These are phyloP conservation scores for Acestrorhynchus altus DNA, from an alignment of 2,797 vertebrate genomes.

Conservation along the genomic window DNA sequence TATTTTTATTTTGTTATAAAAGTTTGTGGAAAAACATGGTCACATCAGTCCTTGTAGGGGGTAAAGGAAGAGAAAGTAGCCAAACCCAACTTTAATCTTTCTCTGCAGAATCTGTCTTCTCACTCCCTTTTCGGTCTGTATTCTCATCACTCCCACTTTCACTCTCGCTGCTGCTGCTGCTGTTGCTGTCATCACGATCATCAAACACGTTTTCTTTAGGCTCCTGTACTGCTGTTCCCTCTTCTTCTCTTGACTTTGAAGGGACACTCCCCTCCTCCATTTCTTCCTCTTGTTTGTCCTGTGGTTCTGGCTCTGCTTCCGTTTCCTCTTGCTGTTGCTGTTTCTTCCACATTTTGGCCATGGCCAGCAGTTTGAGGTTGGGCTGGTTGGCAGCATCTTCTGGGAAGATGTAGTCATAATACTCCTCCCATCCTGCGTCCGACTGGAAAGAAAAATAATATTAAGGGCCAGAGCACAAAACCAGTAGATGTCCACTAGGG, in stretches of 20 bases:
- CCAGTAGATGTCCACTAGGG: no score
- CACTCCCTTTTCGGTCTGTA: slow-evolving; percentile 25
- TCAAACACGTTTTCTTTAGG: slow-evolving; percentile 36
- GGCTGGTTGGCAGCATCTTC: slow-evolving; percentile 98
- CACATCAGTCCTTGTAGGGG: slow-evolving; percentile 16
- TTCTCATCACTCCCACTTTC: slow-evolving; percentile 53
- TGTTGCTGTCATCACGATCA: slow-evolving; percentile 62
- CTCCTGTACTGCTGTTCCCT: slow-evolving; percentile 5
- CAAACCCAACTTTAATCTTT: slow-evolving; percentile 27
- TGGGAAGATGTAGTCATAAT: slow-evolving; percentile 98
- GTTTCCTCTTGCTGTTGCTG: slow-evolving; percentile 85
- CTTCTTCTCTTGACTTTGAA: not conserved
- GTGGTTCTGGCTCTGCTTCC: slow-evolving; percentile 65
- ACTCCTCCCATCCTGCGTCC: slow-evolving; percentile 98
- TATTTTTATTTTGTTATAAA: slow-evolving; percentile 54
- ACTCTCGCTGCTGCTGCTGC: slow-evolving; percentile 44
- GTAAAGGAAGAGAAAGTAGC: not conserved
- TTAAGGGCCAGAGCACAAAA: not conserved
- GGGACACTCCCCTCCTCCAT: slow-evolving; percentile 5
- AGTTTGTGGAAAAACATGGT: slow-evolving; percentile 33
- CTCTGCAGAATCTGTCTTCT: slow-evolving; percentile 42
- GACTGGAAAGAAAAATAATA: slow-evolving; percentile 75
- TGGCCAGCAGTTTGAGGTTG: slow-evolving; percentile 96
- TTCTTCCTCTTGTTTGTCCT: slow-evolving; percentile 64
- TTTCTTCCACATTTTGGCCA: slow-evolving; percentile 99